Evolutionary conservation across 2,797 vertebrate genomes (phyloP).

Genomic region (Crenichthys baileyi): DNA sequence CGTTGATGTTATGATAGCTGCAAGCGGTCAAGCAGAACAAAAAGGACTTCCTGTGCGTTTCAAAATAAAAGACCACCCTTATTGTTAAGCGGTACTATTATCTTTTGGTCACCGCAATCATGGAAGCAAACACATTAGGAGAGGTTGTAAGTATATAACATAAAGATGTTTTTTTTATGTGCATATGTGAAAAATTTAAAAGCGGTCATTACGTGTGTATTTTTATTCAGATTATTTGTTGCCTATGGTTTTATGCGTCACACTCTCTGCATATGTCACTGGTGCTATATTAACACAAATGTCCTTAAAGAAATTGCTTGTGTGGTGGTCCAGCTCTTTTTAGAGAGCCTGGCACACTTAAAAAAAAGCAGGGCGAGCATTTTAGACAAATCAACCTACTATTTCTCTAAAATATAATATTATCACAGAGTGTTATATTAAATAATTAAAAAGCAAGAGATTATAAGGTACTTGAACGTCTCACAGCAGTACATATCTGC

Average conservation of each 20-base stretch:
- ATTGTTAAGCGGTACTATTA: background rate
- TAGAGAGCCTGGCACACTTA: background rate
- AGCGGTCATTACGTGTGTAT: background rate
- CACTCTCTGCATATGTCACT: background rate
- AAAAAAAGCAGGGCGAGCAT: background rate
- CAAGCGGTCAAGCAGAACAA: background rate
- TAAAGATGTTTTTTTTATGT: background rate
- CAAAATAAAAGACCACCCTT: constrained; percentile 45
- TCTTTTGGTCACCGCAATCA: too few relatives aligned
- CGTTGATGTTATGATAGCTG: constrained; percentile 9
- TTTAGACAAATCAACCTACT: background rate
- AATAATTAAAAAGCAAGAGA: background rate
- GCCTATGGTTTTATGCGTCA: background rate
- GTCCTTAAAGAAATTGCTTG: background rate
- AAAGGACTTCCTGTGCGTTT: constrained; percentile 31
- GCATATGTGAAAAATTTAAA: background rate
- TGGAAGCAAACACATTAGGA: background rate
- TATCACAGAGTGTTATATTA: too few relatives aligned
- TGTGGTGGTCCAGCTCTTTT: background rate
- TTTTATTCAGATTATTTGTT: background rate
- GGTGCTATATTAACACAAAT: background rate
- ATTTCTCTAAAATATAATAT: background rate
- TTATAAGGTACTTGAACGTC: background rate
- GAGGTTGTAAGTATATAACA: too few relatives aligned
- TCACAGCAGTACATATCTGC: background rate